Percentiles rank a stretch among this genome's conserved stretches.
These are phyloP conservation scores for Stomorhina lunata DNA, from an alignment of 2,888 invertebrate genomes.

Conservation along the genomic window DNA sequence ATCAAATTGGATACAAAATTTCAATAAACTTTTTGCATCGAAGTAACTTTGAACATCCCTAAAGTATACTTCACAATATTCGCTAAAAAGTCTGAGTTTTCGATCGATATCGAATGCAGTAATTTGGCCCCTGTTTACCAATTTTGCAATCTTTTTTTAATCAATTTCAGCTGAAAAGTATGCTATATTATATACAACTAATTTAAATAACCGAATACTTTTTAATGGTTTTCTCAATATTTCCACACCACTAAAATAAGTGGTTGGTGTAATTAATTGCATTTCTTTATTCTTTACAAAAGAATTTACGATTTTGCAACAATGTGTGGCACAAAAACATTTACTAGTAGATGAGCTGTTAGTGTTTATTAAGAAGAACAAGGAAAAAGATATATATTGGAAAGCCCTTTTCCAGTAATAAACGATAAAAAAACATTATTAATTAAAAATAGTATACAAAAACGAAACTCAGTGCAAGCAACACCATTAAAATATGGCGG, in stretches of 20 bases:
- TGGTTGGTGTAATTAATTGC: constrained; percentile 15
- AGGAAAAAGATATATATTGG: not conserved
- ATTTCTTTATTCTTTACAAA: constrained; percentile 40
- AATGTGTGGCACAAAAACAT: constrained; percentile 24
- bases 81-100: no score
- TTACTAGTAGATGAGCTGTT: constrained; percentile 29
- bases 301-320: constrained; percentile 17
- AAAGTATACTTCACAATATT: no score
- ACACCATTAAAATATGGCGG: not conserved
- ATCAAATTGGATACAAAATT: no score
- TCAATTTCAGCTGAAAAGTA: no score
- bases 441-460: not conserved
- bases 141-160: no score
- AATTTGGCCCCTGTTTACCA: no score
- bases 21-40: no score
- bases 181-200: not conserved
- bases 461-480: no score
- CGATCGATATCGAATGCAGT: no score
- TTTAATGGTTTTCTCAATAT: not conserved
- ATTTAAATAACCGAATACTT: constrained; percentile 7
- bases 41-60: no score
- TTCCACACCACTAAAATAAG: constrained; percentile 36
- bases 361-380: constrained; percentile 19
- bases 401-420: constrained; percentile 4
- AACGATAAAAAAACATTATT: not conserved